Evolutionary conservation across 2,113 vertebrate species (phyloP), one percentile per base, ranked within the genome.

Genomic region (Ictidomys tridecemlineatus): DNA sequence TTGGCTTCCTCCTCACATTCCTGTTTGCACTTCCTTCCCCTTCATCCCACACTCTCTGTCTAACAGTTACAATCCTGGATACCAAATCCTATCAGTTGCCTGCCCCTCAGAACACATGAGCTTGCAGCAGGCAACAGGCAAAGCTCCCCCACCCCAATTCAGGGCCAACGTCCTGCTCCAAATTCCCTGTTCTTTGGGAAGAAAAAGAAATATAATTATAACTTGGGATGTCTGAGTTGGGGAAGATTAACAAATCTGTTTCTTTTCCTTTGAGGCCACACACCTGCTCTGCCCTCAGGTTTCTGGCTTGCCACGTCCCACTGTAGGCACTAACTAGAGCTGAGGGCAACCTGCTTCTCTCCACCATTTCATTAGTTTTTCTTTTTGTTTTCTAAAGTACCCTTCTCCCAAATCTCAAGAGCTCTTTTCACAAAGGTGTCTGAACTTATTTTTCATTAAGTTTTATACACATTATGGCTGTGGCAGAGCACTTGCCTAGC

Each of bases 361-460:
- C 34, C 37, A 84, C 30, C 12, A 79, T 84, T 78, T 92, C 85
- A 63, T 63, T 18, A 63, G 61, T 63, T 63, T 94, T 90, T 56
- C 30, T 53, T 56, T 69, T 61, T 85, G 73, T 72, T 22, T 17
- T 5, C 76, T 63, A 85, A 85, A 78, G 73, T 45, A 39, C 32
- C 11, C 28, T 91, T 89, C 48, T 73, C 45, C 78, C 63, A 84
- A 92, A 42, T 61, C 61, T 85, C 32, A 61, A 87, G 56, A 73
- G 65, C 45, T 89, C 82, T 91, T 93, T 37, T 84, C 84, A 87
- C 3, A 61, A 48, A 93, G 56, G 26, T 56, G 76, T 85, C 76
- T 95, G 48, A 95, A 70, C 20, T 5, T 30, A 56, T 63, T 78
- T 92, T 90, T 70, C 56, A 92, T 51, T 94, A 80, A 92, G 48